These are phyloP conservation scores for Lagria hirta DNA, from an alignment of 2,888 invertebrate genomes.

Conservation along the genomic window DNA sequence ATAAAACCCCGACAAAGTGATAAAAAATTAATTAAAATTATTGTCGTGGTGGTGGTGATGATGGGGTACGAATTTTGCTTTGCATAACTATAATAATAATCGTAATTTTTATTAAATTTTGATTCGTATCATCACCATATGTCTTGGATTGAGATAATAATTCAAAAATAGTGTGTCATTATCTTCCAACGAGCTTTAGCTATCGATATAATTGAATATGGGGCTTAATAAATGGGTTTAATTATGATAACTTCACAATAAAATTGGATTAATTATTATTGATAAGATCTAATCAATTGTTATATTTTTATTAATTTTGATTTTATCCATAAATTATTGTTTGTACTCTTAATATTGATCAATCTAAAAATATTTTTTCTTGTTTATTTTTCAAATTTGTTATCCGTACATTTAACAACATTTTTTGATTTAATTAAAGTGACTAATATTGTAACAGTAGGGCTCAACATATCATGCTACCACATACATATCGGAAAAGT, in stretches of 20 bases:
- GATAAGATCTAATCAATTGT: constrained; percentile 36
- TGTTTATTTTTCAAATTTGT: no score
- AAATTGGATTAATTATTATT: constrained; percentile 31
- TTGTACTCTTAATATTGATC: no score
- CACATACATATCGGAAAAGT: no score
- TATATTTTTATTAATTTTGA: constrained; percentile 37
- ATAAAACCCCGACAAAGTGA: constrained; percentile 1
- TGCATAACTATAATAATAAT: no score
- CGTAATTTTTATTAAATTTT: constrained; percentile 37
- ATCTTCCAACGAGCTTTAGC: constrained; percentile 34
- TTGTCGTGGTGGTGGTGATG: no score
- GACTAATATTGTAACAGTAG: no score
- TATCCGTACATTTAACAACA: no score
- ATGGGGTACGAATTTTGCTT: no score
- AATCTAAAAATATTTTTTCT: no score
- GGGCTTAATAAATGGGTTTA: constrained; percentile 38
- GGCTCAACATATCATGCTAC: no score
- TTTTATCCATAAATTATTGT: constrained; percentile 23
- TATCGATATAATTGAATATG: constrained; percentile 37
- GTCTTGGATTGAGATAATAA: constrained; percentile 40
- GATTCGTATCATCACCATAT: constrained; percentile 37
- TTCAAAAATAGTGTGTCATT: constrained; percentile 37
- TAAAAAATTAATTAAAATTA: constrained; percentile 19
- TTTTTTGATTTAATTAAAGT: no score
- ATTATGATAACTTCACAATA: constrained; percentile 34